These are phyloP conservation scores for Palythoa caribaeorum DNA, from an alignment of 92 coral and sea anemone species.

Conservation along the genomic window DNA sequence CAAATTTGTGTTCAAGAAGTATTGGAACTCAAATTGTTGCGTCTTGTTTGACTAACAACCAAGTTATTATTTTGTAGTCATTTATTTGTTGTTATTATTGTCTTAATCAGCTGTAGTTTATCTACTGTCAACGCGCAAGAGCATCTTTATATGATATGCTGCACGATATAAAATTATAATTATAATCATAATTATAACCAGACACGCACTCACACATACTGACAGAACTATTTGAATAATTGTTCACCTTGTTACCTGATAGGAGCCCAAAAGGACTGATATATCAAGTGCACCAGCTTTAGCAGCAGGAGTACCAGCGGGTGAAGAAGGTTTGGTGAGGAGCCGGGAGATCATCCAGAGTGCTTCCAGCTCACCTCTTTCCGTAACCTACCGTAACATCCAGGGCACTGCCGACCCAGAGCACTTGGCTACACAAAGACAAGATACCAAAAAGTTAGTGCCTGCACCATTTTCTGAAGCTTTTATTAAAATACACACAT, in stretches of 20 bases:
- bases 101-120: too few relatives aligned
- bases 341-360: conserved; percentile 76
- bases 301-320: conserved; percentile 27
- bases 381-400: conserved; percentile 64
- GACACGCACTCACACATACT: too few relatives aligned
- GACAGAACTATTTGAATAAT: too few relatives aligned
- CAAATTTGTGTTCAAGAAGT: too few relatives aligned
- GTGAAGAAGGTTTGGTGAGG: conserved; percentile 51
- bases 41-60: too few relatives aligned
- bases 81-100: too few relatives aligned
- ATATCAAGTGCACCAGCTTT: background rate
- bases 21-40: too few relatives aligned
- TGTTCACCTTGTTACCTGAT: background rate
- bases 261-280: background rate
- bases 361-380: conserved; percentile 60
- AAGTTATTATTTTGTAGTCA: too few relatives aligned
- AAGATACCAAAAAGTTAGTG: conserved; percentile 77
- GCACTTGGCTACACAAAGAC: conserved; percentile 70
- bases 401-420: conserved; percentile 63
- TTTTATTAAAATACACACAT: background rate
- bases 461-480: background rate
- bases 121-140: too few relatives aligned
- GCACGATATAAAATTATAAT: too few relatives aligned
- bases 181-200: too few relatives aligned
- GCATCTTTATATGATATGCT: too few relatives aligned